Conservation (phyloP, 2,888 invertebrate genomes). For the Frankliniella intonsa region DNA sequence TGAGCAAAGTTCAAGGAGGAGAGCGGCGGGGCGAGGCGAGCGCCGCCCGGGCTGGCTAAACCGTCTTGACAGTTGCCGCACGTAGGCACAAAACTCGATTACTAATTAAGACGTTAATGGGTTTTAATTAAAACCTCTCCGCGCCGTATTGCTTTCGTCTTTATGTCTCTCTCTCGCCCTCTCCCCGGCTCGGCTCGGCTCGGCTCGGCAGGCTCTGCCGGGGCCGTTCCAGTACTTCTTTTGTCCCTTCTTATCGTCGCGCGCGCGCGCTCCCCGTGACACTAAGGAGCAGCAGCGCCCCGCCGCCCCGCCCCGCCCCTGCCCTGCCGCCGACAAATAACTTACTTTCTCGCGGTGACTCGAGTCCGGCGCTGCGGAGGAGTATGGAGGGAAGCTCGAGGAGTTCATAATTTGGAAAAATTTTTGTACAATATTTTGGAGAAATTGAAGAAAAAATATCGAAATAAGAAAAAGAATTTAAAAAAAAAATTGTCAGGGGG, state of each 20-base stretch:
- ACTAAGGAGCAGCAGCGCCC: background rate
- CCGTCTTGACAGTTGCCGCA: conserved; percentile 34
- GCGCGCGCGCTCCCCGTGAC: background rate
- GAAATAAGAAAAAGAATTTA: too few relatives aligned
- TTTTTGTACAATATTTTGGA: too few relatives aligned
- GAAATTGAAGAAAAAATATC: too few relatives aligned
- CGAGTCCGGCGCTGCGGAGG: too few relatives aligned
- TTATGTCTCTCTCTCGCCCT: background rate
- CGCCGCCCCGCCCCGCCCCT: background rate
- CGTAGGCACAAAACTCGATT: conserved; percentile 36
- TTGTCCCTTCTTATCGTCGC: background rate
- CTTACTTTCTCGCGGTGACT: too few relatives aligned
- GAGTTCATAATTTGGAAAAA: too few relatives aligned
- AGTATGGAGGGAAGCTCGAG: too few relatives aligned
- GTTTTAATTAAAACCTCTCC: conserved; percentile 37
- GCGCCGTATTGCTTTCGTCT: conserved; percentile 18
- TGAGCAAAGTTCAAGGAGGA: background rate
- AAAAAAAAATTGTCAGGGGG: too few relatives aligned
- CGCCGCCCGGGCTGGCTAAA: background rate
- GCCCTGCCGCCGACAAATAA: background rate
- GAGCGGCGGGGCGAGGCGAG: background rate
- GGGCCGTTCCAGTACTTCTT: background rate
- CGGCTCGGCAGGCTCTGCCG: background rate
- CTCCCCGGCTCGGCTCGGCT: background rate
- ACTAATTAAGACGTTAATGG: conserved; percentile 38